Percentiles rank a stretch among this genome's conserved stretches.
phyloP scores from a whole-genome alignment of 2,888 invertebrate genomes.

The Microctonus brassicae region DNA sequence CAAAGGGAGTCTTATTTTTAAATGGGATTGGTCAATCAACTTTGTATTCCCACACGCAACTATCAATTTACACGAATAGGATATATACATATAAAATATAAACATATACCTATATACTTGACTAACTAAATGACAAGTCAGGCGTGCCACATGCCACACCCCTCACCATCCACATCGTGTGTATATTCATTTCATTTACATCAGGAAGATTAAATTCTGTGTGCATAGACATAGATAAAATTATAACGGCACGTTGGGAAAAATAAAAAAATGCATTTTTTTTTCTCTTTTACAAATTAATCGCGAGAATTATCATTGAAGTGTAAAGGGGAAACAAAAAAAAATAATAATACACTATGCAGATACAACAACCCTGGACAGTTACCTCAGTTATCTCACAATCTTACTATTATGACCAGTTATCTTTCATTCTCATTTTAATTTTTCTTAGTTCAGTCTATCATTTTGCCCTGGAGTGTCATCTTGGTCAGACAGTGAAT shows the following conservation, averaged over 20 bases:
- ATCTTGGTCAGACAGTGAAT: background rate
- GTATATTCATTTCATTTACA: constrained; percentile 10
- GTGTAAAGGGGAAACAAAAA: background rate
- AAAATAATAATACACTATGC: background rate
- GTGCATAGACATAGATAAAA: background rate
- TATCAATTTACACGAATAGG: constrained; percentile 10
- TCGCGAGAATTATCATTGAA: background rate
- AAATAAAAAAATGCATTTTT: background rate
- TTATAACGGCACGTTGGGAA: background rate
- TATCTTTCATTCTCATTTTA: background rate
- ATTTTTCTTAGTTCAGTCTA: background rate
- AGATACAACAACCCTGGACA: background rate
- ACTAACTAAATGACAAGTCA: constrained; percentile 11
- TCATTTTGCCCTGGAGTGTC: background rate
- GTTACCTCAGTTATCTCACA: background rate
- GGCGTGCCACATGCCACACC: constrained; percentile 8
- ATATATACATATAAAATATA: background rate
- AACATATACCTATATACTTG: background rate
- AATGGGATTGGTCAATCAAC: constrained; percentile 21
- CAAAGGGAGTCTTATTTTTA: background rate
- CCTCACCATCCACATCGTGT: background rate
- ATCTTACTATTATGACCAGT: background rate
- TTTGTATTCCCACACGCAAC: constrained; percentile 1
- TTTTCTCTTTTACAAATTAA: background rate
- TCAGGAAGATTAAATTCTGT: background rate